Percentiles rank a stretch among this genome's conserved stretches.
Conservation (phyloP, 1,140 invertebrate species). For the Cherax destructor region DNA sequence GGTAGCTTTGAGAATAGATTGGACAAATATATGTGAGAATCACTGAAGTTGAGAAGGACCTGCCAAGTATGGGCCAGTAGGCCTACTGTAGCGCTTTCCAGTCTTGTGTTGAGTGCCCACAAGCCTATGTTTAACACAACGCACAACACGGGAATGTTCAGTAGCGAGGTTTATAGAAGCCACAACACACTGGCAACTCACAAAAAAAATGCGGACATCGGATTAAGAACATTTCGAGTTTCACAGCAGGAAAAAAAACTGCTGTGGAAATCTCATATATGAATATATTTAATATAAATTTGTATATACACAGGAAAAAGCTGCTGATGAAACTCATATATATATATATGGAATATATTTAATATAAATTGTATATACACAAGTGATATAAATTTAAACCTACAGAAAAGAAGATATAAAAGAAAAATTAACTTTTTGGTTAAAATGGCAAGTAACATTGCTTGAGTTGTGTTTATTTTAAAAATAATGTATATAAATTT, state of each 20-base stretch:
- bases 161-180: neutral
- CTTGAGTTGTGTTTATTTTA: neutral
- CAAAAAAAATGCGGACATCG: neutral
- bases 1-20: too few species aligned
- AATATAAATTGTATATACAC: constrained; percentile 4
- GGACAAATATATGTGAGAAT: too few species aligned
- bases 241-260: neutral
- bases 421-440: neutral
- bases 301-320: neutral
- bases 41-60: too few species aligned
- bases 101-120: too few species aligned
- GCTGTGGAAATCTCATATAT: neutral
- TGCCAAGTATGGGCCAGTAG: too few species aligned
- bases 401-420: neutral
- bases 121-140: too few species aligned
- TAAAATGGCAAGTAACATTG: neutral
- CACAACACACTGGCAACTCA: neutral
- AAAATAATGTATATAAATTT: neutral
- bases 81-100: too few species aligned
- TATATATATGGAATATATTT: neutral
- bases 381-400: neutral
- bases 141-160: too few species aligned
- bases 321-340: neutral
- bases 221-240: neutral
- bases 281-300: constrained; percentile 1